Percentiles rank a stretch among this genome's conserved stretches.
phyloP scores from a whole-genome alignment of 2,113 vertebrate genomes.

The Lycocorax pyrrhopterus region DNA sequence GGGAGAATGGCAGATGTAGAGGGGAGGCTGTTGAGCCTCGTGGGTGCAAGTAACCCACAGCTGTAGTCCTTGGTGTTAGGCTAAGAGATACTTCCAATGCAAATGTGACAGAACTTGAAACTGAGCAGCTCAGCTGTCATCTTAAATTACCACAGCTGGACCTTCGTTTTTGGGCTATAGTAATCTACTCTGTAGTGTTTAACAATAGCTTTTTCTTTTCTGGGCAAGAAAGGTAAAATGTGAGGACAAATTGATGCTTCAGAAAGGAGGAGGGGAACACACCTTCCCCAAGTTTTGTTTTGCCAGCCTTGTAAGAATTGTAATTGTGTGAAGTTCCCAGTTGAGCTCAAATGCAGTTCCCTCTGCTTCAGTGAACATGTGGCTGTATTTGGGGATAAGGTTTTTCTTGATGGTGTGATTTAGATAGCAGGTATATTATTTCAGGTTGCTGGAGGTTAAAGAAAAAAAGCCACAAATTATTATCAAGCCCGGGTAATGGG shows the following conservation, averaged over 20 bases:
- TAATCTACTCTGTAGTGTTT: background rate
- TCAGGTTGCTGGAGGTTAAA: background rate
- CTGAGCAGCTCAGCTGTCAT: background rate
- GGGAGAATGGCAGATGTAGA: background rate
- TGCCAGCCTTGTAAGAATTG: background rate
- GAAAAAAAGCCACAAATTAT: background rate
- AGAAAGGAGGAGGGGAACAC: background rate
- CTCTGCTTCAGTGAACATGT: background rate
- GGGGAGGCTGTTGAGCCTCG: background rate
- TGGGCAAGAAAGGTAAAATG: background rate
- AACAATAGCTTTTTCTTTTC: background rate
- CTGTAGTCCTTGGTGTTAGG: background rate
- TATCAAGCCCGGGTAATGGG: background rate
- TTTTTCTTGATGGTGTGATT: background rate
- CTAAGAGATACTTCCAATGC: background rate
- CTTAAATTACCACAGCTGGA: background rate
- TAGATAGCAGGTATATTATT: background rate
- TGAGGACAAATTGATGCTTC: background rate
- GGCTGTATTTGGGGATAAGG: background rate
- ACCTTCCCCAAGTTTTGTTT: background rate
- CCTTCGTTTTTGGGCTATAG: background rate
- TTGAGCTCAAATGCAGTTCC: background rate
- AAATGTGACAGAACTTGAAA: background rate
- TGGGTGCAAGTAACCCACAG: background rate
- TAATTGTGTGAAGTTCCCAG: background rate